Evolutionary conservation across 2,888 invertebrate species (phyloP), one percentile per base, ranked within the genome.

Genomic region (Rotaria socialis): DNA sequence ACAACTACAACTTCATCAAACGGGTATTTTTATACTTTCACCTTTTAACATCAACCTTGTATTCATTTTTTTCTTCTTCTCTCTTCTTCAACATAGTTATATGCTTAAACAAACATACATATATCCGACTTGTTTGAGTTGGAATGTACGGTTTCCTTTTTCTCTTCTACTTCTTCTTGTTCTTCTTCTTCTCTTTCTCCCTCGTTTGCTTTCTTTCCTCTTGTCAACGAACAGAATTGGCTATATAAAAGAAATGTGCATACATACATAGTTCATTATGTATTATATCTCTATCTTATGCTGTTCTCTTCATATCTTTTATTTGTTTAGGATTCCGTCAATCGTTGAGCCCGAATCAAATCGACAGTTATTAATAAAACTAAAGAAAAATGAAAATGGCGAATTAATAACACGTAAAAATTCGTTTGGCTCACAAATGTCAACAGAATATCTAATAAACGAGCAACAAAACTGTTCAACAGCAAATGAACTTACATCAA

Each of bases 91-190:
- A 35, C 35, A 41, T 35, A 4, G 35, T 35, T 41, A 67, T 67
- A 41, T 67, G 5, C 35, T 35, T 67, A 67, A 35, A 6, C 67
- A 67, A 67, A 67, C 35, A 67, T 35, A 67, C 67, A 67, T 24
- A 67, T 27, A 67, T 67, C 67, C 67, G 27, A 3, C 67, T 67
- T 67, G 67, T 67, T 67, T 67, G 67, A 67, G 67, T 67, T 67
- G 67, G 35, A 67, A 67, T 67, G 67, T 67, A 67, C 67, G 67
- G 67, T 67, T 67, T 67, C 67, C 35, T 67, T 67, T 35, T 67
- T 27, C 6, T 35, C 4, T 67, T 67, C 35, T 35, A 5, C 14
- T 14, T 50, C 50, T 16, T 50, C 50, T 50, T 60, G n/a, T n/a
- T n/a, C 35, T 35, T 16, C 14, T 14, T 50, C 50, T 16, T 50